Base-by-base conservation (phyloP, 2,113 vertebrate genomes). In the Zosterops borbonicus region DNA sequence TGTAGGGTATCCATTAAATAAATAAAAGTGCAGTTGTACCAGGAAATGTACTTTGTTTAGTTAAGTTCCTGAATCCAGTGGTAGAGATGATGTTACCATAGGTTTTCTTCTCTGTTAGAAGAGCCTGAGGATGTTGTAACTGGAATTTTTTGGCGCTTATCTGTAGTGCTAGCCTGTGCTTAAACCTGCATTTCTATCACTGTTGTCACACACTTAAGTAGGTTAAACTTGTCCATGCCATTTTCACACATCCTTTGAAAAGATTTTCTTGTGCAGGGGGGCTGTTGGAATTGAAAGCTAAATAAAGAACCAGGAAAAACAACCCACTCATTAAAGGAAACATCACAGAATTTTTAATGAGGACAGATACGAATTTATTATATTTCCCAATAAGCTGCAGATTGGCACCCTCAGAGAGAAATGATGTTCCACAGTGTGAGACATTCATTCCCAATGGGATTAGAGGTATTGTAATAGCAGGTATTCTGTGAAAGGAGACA, bases 1-100 rank as follows among this genome's bases (percentile, higher is more conserved):
- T 1, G 0, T 56, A 31, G 8, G 6, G 3, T 25, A 9, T 56
- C 52, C 42, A 13, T 25, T 33, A 55, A 50, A 19, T 35, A 62
- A 58, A 15, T 80, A 46, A 11, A 77, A 59, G 33, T 55, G 13
- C 23, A 35, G 13, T 33, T 74, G 31, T 77, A 56, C 11, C 31
- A 53, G n/a, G 55, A 80, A 33, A 29, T 39, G 14, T 1, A 31
- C 31, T 74, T 77, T 46, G 10, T 82, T 55, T 29, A 33, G n/a
- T 62, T 17, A 41, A 70, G 39, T n/a, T 39, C 2, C 53, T 56
- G 69, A 75, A 88, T 79, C 47, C n/a, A 27, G 6, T 14, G 18
- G 15, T 85, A 27, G 21, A 68, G 39, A 52, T 13, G 5, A 69
- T 10, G 6, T 39, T 64, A 37, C 14, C 18, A 76, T 18, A 56